Evolutionary conservation across 2,888 invertebrate genomes (phyloP).

Genomic region (Melanchra persicariae): DNA sequence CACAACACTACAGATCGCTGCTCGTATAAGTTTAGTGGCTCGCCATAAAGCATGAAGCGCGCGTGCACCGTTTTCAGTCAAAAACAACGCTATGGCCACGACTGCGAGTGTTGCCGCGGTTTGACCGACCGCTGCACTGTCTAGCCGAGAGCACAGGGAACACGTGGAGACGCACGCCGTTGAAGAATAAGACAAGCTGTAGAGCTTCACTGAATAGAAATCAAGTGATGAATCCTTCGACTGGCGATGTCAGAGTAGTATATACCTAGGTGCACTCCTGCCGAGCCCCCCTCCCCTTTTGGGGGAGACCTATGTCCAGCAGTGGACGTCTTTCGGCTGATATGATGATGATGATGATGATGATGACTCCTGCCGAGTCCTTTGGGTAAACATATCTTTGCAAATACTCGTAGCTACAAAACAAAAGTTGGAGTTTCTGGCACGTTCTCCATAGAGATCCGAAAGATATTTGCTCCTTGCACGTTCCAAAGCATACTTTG

Average conservation of each 20-base stretch:
- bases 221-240: background rate
- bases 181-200: constrained; percentile 45
- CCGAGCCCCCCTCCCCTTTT: no score
- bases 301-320: no score
- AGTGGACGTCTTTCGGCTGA: no score
- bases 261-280: background rate
- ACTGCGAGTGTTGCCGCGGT: constrained; percentile 85
- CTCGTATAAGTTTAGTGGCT: constrained; percentile 74
- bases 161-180: constrained; percentile 71
- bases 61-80: constrained; percentile 90
- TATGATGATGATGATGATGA: no score
- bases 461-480: no score
- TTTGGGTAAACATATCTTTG: no score
- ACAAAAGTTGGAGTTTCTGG: no score
- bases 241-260: no score
- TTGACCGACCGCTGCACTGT: constrained; percentile 78
- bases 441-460: no score
- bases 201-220: constrained; percentile 20
- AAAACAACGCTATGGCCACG: constrained; percentile 87
- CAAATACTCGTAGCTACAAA: no score
- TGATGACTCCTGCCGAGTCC: no score
- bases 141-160: constrained; percentile 73
- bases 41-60: constrained; percentile 79
- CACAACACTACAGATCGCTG: constrained; percentile 46
- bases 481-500: no score